phyloP scores from a whole-genome alignment of 2,888 invertebrate genomes.

The Ferdinandea cuprea region DNA sequence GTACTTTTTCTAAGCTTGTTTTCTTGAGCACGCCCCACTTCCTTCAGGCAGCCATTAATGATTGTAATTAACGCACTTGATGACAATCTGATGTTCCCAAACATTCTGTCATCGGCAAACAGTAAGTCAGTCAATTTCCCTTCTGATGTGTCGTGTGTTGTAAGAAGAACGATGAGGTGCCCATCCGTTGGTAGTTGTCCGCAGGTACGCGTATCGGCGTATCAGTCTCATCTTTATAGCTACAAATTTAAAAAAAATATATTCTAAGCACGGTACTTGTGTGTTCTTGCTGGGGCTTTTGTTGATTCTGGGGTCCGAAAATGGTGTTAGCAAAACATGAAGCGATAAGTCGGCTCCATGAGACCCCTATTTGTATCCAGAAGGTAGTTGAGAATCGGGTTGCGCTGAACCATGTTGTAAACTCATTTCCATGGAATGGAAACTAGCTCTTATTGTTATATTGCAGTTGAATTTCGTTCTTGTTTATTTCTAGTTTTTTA shows the following conservation, averaged over 20 bases:
- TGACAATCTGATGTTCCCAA: slow-evolving; percentile 17
- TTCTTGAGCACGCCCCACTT: not conserved
- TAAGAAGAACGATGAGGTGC: slow-evolving; percentile 3
- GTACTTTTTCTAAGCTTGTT: slow-evolving; percentile 30
- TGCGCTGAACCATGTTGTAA: slow-evolving; percentile 43
- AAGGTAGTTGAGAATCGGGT: slow-evolving; percentile 30
- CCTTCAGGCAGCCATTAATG: slow-evolving; percentile 28
- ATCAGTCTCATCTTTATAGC: slow-evolving; percentile 8
- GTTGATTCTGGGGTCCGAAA: slow-evolving; percentile 14
- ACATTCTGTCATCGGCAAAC: not conserved
- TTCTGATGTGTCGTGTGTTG: not conserved
- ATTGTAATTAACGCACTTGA: slow-evolving; percentile 44
- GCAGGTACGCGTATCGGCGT: not conserved
- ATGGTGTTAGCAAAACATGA: slow-evolving; percentile 41
- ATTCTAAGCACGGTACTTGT: slow-evolving; percentile 40
- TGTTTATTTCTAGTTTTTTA: not conserved
- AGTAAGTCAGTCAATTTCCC: not conserved
- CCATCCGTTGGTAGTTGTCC: not conserved
- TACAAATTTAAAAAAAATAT: slow-evolving; percentile 16
- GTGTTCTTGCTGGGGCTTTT: slow-evolving; percentile 11
- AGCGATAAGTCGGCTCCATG: slow-evolving; percentile 35
- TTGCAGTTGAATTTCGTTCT: slow-evolving; percentile 9
- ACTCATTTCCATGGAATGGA: slow-evolving; percentile 46
- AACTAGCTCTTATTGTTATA: too few species aligned
- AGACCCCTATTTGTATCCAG: slow-evolving; percentile 53